Base-by-base conservation (phyloP, 2,888 invertebrate genomes). In the Tineola bisselliella region DNA sequence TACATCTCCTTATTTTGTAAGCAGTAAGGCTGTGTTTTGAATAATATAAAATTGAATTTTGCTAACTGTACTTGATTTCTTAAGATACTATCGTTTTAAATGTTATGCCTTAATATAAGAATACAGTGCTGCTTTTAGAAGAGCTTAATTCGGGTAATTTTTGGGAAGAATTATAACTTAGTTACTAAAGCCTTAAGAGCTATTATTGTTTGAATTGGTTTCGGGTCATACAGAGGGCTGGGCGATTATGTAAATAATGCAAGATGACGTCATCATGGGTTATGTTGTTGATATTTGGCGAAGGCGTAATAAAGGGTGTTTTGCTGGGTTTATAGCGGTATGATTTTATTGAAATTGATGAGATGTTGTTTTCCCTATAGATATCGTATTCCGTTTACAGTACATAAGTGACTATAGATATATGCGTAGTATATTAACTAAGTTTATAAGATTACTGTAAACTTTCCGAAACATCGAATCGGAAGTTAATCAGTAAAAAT, bases 241-340 rank as follows among this genome's bases (percentile, higher is more conserved):
- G 25, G 54, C 54, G 59, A 79, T 80, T 80, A 80, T 79, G 79
- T 76, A 78, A 80, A 80, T 79, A 75, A 71, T 72, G 70, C 70
- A 69, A 78, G 78, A 80, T 77, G 77, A 75, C 73, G 73, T 75
- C 78, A 79, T 78, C 74, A 75, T 65, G 70, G 74, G 76, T 74
- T 73, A 73, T 73, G 73, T 75, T 75, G 61, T 59, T 63, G 62
- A 63, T 57, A 59, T 56, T 56, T 18, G 56, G 25, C n/a, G 1
- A 25, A 25, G 25, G 15, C 15, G 48, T 17, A 48, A 48, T 56
- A 56, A 44, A 48, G 48, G 48, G 17, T 48, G 10, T 48, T 48
- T 48, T 48, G 48, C 15, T 48, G 15, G 48, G 15, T 48, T 48
- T 48, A 48, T 48, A 15, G 13, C 48, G 48, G n/a, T 48, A 48